A percentile compares a stretch with the other conserved stretches of the same genome.
Evolutionary conservation across 2,113 vertebrate genomes (phyloP).

Genomic region (Daboia siamensis): DNA sequence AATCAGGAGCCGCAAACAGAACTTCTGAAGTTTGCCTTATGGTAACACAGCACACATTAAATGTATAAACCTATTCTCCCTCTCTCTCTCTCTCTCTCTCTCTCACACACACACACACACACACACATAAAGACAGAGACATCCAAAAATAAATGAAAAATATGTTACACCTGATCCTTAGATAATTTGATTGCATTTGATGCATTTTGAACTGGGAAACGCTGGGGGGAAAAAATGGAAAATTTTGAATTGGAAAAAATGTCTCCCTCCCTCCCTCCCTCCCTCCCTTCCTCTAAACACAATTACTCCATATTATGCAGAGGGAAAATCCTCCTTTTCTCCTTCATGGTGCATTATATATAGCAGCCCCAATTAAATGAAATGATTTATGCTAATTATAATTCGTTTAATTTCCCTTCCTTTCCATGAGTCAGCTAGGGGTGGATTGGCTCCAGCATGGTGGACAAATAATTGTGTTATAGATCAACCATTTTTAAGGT

Average conservation of each 20-base stretch:
- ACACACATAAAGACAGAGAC: background rate
- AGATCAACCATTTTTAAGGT: background rate
- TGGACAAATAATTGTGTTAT: background rate
- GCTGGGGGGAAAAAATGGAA: background rate
- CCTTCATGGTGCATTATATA: background rate
- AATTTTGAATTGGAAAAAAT: no score
- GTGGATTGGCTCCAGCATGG: background rate
- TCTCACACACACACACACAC: background rate
- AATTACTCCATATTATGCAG: background rate
- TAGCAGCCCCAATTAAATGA: background rate
- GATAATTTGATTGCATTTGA: background rate
- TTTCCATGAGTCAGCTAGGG: background rate
- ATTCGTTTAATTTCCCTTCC: background rate
- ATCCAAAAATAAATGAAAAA: background rate
- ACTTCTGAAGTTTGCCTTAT: background rate
- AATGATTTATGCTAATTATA: background rate
- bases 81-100: no score
- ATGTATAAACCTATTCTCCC: background rate
- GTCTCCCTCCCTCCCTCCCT: background rate
- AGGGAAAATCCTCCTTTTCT: background rate
- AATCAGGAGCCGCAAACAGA: background rate
- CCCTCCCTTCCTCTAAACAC: background rate
- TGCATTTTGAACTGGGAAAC: background rate
- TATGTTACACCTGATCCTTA: background rate
- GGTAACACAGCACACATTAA: background rate